Evolutionary conservation across 1,140 invertebrate genomes (phyloP).

Genomic region (Phocides pigmalion): DNA sequence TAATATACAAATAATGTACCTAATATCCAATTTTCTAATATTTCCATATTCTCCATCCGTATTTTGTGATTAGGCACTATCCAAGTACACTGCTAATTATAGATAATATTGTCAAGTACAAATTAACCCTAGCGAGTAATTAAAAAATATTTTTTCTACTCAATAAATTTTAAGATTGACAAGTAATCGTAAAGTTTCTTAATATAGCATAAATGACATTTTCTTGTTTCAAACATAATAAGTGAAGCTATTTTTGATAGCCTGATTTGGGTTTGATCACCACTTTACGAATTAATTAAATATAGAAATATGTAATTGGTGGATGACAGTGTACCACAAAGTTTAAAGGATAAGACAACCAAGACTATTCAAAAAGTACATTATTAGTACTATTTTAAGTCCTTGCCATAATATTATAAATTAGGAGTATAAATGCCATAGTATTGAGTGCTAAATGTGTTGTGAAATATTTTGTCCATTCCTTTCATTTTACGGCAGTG

Average conservation of each 20-base stretch:
- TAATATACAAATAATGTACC: neutral
- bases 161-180: neutral
- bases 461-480: slow-evolving; percentile 26
- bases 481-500: slow-evolving; percentile 14
- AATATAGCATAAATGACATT: neutral
- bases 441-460: slow-evolving; percentile 29
- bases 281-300: neutral
- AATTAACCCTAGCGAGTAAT: slow-evolving; percentile 21
- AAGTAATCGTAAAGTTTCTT: neutral
- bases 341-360: neutral
- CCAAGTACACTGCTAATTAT: neutral
- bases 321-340: slow-evolving; percentile 2
- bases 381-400: neutral
- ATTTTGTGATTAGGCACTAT: neutral
- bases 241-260: slow-evolving; percentile 25
- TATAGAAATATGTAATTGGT: neutral
- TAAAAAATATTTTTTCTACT: slow-evolving; percentile 18
- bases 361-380: neutral
- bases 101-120: slow-evolving; percentile 13
- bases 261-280: neutral
- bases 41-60: too few species aligned
- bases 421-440: neutral
- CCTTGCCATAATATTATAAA: slow-evolving; percentile 14
- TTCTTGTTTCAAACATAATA: neutral
- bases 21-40: neutral